These are phyloP conservation scores for Dipodomys ordii DNA, from an alignment of 2,113 vertebrate species.

Conservation along the genomic window DNA sequence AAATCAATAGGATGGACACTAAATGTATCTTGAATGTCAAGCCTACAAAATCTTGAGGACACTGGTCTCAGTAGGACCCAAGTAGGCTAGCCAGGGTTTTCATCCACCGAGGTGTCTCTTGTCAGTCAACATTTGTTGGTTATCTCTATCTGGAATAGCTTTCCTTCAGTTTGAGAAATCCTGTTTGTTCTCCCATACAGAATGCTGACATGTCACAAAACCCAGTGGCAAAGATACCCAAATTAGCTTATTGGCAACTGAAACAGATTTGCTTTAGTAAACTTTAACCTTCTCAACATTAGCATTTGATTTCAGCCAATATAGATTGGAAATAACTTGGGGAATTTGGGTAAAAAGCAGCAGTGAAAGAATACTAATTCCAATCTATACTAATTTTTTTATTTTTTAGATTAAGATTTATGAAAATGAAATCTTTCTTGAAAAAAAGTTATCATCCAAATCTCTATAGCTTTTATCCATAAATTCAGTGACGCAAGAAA, in stretches of 20 bases:
- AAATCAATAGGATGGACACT: not conserved
- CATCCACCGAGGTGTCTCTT: not conserved
- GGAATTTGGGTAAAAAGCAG: not conserved
- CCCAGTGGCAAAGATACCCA: not conserved
- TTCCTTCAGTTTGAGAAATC: not conserved
- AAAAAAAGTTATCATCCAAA: not conserved
- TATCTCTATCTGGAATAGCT: not conserved
- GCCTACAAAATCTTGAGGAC: accelerated
- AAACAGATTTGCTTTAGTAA: not conserved
- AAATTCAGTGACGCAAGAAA: not conserved
- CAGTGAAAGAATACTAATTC: not conserved
- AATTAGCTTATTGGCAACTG: not conserved
- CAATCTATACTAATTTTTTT: not conserved
- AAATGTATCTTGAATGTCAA: not conserved
- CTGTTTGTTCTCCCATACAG: not conserved
- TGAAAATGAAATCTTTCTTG: not conserved
- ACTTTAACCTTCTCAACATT: not conserved
- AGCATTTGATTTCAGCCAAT: not conserved
- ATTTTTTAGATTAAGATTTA: not conserved
- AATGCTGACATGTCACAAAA: not conserved
- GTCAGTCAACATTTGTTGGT: not conserved
- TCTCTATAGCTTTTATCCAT: not conserved
- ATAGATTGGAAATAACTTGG: not conserved
- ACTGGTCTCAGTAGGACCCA: not conserved
- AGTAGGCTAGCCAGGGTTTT: not conserved